These are phyloP conservation scores for Leptodactylus fuscus DNA, from an alignment of 2,113 vertebrate species.

Conservation along the genomic window DNA sequence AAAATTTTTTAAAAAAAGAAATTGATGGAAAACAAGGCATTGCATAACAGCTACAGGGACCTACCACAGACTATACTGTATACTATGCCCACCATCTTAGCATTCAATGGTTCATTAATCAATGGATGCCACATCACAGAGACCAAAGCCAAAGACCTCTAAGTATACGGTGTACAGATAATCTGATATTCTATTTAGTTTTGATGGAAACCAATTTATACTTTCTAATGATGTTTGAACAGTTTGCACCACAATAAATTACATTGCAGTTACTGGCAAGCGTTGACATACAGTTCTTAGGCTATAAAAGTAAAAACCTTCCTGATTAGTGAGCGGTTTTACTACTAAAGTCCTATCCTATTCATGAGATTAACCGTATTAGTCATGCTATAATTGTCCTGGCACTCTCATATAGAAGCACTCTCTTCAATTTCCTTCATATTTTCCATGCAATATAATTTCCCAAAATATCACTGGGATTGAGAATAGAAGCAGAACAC, in stretches of 20 bases:
- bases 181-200: not conserved
- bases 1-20: not conserved
- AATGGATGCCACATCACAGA: not conserved
- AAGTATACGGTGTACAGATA: not conserved
- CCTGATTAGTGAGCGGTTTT: not conserved
- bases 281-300: not conserved
- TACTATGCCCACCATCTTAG: not conserved
- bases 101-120: not conserved
- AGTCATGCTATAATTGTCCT: slow-evolving; percentile 21
- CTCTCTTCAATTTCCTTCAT: slow-evolving; percentile 1
- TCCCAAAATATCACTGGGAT: not conserved
- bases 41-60: not conserved
- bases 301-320: slow-evolving; percentile 13
- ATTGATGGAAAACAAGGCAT: not conserved
- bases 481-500: slow-evolving; percentile 5
- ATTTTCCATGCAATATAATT: slow-evolving; percentile 32
- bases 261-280: slow-evolving; percentile 1
- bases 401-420: slow-evolving; percentile 14
- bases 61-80: slow-evolving; percentile 11
- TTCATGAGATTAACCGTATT: slow-evolving; percentile 36
- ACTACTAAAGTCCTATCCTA: slow-evolving; percentile 5
- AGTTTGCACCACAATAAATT: not conserved
- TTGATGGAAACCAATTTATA: not conserved
- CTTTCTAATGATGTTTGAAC: not conserved
- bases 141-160: not conserved